Evolutionary conservation across 2,888 invertebrate genomes (phyloP).

Genomic region (Muschampia staudingeri): DNA sequence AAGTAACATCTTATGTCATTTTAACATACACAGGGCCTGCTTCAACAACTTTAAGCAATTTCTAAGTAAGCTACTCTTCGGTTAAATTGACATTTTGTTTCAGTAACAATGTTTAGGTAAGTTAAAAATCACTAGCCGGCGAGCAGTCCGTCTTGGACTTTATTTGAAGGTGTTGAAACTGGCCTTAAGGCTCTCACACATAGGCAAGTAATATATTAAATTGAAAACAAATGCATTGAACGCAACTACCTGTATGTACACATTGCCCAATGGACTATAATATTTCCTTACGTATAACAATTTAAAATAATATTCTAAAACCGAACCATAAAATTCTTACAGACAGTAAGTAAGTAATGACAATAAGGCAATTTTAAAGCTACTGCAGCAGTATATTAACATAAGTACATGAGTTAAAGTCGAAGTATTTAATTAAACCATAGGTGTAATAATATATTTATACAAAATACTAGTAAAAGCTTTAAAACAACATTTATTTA

Average conservation of each 20-base stretch:
- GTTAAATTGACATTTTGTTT: too few relatives aligned
- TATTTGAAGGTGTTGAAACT: too few relatives aligned
- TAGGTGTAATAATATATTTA: neutral
- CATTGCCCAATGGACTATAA: neutral
- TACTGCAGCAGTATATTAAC: slow-evolving; percentile 48
- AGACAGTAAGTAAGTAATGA: slow-evolving; percentile 16
- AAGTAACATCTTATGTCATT: too few relatives aligned
- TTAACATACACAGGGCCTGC: too few relatives aligned
- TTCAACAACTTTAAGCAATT: too few relatives aligned
- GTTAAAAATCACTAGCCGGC: too few relatives aligned
- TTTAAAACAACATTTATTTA: neutral
- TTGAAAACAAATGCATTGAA: slow-evolving; percentile 33
- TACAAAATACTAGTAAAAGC: slow-evolving; percentile 32
- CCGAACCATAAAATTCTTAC: too few relatives aligned
- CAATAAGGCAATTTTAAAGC: slow-evolving; percentile 62
- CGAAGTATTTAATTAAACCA: slow-evolving; percentile 7
- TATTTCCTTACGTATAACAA: neutral
- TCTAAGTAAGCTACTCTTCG: too few relatives aligned
- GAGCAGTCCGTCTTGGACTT: too few relatives aligned
- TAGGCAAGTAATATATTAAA: slow-evolving; percentile 16
- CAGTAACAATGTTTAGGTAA: too few relatives aligned
- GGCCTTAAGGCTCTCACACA: neutral
- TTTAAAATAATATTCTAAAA: too few relatives aligned
- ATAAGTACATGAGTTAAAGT: slow-evolving; percentile 49
- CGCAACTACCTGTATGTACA: slow-evolving; percentile 27